Percentiles rank a stretch among this genome's conserved stretches.
Conservation (phyloP, 2,888 invertebrate genomes). For the Exocentrus adspersus region DNA sequence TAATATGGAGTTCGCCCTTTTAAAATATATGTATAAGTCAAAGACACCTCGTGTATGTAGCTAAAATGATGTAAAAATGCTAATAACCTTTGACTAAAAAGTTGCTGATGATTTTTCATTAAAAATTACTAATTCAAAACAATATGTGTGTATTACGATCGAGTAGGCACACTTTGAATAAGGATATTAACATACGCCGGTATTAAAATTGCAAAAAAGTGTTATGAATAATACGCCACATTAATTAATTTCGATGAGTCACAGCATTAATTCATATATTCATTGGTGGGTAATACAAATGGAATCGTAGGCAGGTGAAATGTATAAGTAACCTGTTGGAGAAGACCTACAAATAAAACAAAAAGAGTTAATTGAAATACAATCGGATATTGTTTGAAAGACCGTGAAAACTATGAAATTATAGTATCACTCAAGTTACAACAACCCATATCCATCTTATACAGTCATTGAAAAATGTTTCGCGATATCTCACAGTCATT, state of each 20-base stretch:
- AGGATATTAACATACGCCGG: constrained; percentile 3
- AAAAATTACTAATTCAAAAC: background rate
- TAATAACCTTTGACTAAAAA: too few species aligned
- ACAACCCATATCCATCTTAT: constrained; percentile 9
- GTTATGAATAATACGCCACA: constrained; percentile 25
- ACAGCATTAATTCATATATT: constrained; percentile 33
- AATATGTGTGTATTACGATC: background rate
- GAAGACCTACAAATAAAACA: constrained; percentile 20
- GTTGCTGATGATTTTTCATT: too few species aligned
- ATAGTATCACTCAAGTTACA: constrained; percentile 10
- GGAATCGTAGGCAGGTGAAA: constrained; percentile 31
- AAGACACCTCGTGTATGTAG: too few species aligned
- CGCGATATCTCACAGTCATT: constrained; percentile 43
- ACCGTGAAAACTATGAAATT: constrained; percentile 31
- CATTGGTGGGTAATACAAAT: constrained; percentile 27
- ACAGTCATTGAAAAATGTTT: constrained; percentile 25
- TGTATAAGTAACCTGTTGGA: constrained; percentile 28
- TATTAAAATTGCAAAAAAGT: constrained; percentile 25
- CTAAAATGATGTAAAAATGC: too few species aligned
- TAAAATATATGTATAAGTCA: too few species aligned
- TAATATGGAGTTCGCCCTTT: too few species aligned
- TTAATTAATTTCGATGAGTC: constrained; percentile 36
- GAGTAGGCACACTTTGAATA: constrained; percentile 3
- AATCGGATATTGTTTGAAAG: constrained; percentile 27
- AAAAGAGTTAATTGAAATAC: constrained; percentile 24